A percentile compares a stretch with the other conserved stretches of the same genome.
Evolutionary conservation across 2,888 invertebrate species (phyloP).

Genomic region (Agrotis exclamationis): DNA sequence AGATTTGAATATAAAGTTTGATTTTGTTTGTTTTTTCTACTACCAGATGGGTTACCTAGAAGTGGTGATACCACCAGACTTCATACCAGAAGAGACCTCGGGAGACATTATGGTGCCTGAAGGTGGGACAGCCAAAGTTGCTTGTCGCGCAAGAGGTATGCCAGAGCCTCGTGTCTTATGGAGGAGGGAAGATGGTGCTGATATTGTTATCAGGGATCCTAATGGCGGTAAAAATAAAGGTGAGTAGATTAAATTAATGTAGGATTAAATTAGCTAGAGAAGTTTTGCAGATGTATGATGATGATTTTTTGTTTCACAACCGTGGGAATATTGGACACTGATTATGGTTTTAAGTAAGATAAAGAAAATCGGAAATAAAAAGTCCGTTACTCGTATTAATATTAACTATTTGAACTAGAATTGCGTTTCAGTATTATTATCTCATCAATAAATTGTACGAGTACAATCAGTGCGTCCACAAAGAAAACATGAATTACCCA

Average conservation of each 20-base stretch:
- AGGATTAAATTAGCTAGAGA: no score
- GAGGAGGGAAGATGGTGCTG: conserved; percentile 95
- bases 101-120: conserved; percentile 97
- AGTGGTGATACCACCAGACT: conserved; percentile 98
- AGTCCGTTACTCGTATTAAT: no score
- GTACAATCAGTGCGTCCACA: neutral
- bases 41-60: conserved; percentile 95
- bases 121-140: conserved; percentile 93
- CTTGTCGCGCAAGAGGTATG: conserved; percentile 94
- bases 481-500: neutral
- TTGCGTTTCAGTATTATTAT: neutral
- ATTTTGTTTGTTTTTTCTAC: conserved; percentile 11
- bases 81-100: conserved; percentile 96
- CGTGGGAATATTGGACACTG: no score
- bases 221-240: conserved; percentile 92
- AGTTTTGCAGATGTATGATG: no score
- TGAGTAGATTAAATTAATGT: conserved; percentile 66
- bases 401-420: no score
- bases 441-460: neutral
- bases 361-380: no score
- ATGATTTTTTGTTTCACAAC: no score
- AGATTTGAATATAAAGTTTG: neutral
- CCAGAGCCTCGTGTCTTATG: conserved; percentile 95
- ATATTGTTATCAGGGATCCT: conserved; percentile 94
- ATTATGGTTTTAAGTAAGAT: no score